A percentile compares a stretch with the other conserved stretches of the same genome.
Conservation (phyloP, 2,113 vertebrate genomes). For the Otus sunia region DNA sequence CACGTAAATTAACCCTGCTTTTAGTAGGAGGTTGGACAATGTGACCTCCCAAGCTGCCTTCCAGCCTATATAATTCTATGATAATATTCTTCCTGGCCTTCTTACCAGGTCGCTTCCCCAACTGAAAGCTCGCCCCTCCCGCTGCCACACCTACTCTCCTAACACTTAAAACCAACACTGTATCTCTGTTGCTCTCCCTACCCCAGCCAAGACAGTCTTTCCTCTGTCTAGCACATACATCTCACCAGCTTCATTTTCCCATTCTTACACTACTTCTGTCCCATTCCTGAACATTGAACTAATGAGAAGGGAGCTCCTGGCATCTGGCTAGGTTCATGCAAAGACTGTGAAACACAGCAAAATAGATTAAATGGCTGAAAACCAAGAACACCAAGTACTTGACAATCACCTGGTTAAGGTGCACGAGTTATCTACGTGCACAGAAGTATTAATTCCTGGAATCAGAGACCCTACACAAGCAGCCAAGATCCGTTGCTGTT, state of each 20-base stretch:
- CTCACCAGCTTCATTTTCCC: not conserved
- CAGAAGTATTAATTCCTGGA: not conserved
- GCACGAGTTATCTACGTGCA: not conserved
- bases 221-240: not conserved
- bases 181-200: not conserved
- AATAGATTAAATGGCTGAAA: not conserved
- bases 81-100: not conserved
- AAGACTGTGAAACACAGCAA: not conserved
- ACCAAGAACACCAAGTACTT: not conserved
- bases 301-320: not conserved
- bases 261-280: not conserved
- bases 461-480: not conserved
- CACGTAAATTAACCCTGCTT: not conserved
- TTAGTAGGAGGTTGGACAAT: not conserved
- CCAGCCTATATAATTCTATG: not conserved
- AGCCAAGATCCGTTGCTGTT: not conserved
- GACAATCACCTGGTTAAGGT: not conserved
- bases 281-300: not conserved
- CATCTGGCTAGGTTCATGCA: not conserved
- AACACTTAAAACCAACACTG: not conserved
- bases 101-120: not conserved
- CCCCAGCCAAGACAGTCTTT: not conserved
- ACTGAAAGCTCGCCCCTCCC: not conserved
- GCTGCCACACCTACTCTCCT: not conserved
- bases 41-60: not conserved